A percentile compares a stretch with the other conserved stretches of the same genome.
Conservation (phyloP, 2,113 vertebrate species). For the Oceanites oceanicus region DNA sequence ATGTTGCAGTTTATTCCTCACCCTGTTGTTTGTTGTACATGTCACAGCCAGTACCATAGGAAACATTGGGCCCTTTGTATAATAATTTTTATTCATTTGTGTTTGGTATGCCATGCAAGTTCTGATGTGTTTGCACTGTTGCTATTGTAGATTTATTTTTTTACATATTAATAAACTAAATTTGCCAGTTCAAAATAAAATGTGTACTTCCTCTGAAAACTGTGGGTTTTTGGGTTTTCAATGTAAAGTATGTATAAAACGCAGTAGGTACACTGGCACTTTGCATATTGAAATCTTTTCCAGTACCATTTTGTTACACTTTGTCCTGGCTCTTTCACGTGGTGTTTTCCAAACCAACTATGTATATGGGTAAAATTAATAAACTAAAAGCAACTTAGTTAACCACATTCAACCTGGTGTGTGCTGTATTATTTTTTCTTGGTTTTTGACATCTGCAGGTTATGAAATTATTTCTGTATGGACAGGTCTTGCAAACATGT, state of each 20-base stretch:
- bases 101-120: conserved; percentile 20
- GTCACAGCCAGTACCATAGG: not conserved
- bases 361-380: conserved; percentile 67
- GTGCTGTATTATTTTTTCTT: not conserved
- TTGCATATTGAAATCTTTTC: not conserved
- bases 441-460: not conserved
- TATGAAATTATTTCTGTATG: not conserved
- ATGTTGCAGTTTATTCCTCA: not conserved
- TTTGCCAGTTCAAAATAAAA: conserved; percentile 24
- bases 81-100: not conserved
- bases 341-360: conserved; percentile 26
- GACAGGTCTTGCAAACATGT: not conserved
- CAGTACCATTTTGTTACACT: not conserved
- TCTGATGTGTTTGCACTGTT: conserved; percentile 70
- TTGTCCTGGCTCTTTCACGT: conserved; percentile 15
- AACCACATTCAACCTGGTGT: conserved; percentile 1
- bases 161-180: conserved; percentile 66
- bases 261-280: not conserved
- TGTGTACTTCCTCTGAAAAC: conserved; percentile 7
- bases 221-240: not conserved
- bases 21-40: not conserved
- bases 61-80: not conserved
- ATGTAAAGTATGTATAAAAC: conserved; percentile 33
- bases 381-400: conserved; percentile 61
- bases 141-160: conserved; percentile 75